These are phyloP conservation scores for Lophius americanus DNA, from an alignment of 2,797 vertebrate genomes.

Conservation along the genomic window DNA sequence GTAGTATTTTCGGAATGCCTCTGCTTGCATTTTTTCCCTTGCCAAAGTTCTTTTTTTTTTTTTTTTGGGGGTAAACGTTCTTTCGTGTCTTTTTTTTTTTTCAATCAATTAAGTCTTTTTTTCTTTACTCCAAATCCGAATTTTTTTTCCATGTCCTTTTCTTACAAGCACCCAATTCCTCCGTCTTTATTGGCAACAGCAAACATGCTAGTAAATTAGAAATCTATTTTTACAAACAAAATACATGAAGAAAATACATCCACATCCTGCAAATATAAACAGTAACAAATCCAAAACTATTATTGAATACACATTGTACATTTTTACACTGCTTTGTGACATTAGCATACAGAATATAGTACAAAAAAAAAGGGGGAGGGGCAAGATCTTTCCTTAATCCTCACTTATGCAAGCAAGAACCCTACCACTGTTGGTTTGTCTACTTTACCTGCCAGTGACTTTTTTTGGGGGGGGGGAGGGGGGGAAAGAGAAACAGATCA, in stretches of 20 bases:
- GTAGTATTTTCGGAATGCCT: slow-evolving; percentile 90
- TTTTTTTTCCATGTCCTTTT: slow-evolving; percentile 41
- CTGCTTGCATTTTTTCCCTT: slow-evolving; percentile 54
- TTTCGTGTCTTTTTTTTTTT: slow-evolving; percentile 42
- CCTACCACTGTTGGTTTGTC: slow-evolving; percentile 19
- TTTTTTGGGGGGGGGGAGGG: background rate
- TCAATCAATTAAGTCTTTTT: slow-evolving; percentile 59
- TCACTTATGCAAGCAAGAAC: slow-evolving; percentile 43
- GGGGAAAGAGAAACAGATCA: background rate
- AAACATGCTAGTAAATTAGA: slow-evolving; percentile 98
- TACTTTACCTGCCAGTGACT: slow-evolving; percentile 44
- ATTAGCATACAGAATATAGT: slow-evolving; percentile 68
- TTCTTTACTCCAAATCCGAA: slow-evolving; percentile 46
- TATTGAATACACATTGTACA: slow-evolving; percentile 88
- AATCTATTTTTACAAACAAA: slow-evolving; percentile 94
- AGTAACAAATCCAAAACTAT: slow-evolving; percentile 96
- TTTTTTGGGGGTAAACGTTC: slow-evolving; percentile 36
- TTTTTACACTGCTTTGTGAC: slow-evolving; percentile 82
- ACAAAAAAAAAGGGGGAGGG: slow-evolving; percentile 73
- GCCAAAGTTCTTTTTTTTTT: slow-evolving; percentile 61
- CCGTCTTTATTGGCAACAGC: slow-evolving; percentile 98
- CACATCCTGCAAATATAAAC: slow-evolving; percentile 99
- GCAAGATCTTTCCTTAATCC: slow-evolving; percentile 47
- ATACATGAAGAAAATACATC: slow-evolving; percentile 96
- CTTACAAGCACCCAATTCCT: slow-evolving; percentile 88